Conservation (phyloP, 2,888 invertebrate species). For the Sarcophaga subvicina region DNA sequence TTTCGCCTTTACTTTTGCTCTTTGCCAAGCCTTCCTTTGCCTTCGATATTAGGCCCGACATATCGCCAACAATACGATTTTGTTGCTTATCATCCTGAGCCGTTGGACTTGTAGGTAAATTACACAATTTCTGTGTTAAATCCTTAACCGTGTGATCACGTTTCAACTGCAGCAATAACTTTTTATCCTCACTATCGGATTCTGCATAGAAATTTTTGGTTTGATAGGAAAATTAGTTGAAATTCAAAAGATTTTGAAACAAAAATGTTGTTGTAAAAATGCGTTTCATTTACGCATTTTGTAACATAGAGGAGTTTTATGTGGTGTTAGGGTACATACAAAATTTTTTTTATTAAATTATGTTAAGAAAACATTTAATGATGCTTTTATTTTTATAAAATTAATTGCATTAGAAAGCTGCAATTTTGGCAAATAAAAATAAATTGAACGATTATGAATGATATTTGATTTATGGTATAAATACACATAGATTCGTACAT, state of each 20-base stretch:
- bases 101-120: constrained; percentile 83
- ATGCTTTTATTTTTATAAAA: not conserved
- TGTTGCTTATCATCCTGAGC: constrained; percentile 84
- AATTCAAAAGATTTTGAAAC: not conserved
- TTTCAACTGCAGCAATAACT: constrained; percentile 87
- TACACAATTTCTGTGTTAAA: constrained; percentile 91
- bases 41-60: constrained; percentile 95
- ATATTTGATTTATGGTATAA: not conserved
- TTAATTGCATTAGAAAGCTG: constrained; percentile 51
- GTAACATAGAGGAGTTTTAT: not conserved
- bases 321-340: not conserved
- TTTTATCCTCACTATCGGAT: constrained; percentile 84
- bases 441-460: constrained; percentile 24
- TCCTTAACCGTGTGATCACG: constrained; percentile 94
- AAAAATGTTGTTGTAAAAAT: not conserved
- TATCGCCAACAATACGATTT: constrained; percentile 88
- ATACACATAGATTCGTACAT: not conserved
- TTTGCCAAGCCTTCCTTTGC: constrained; percentile 96
- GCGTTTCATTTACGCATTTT: not conserved
- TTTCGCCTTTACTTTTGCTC: constrained; percentile 90
- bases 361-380: constrained; percentile 24
- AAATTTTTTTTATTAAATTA: not conserved
- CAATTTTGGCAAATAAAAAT: constrained; percentile 36
- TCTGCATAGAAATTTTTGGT: constrained; percentile 78
- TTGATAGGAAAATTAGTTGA: not conserved